A percentile compares a stretch with the other conserved stretches of the same genome.
Evolutionary conservation across 37 sponge, comb jelly and placozoan species (phyloP).

Genomic region (Axinella damicornis): DNA sequence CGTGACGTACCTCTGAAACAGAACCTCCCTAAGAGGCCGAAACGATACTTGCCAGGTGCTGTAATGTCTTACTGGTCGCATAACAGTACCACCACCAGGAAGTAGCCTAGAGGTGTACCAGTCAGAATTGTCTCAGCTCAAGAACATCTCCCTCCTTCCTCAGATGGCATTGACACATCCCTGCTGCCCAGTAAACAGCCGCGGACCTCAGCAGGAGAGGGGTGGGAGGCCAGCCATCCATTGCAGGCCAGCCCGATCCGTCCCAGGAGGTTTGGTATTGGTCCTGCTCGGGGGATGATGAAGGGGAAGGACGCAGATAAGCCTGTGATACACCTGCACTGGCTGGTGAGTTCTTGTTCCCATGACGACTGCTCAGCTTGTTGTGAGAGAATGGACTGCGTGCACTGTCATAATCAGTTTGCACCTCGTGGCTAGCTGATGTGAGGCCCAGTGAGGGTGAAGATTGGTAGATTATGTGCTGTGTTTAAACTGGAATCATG

Average conservation of each 20-base stretch:
- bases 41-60: background rate
- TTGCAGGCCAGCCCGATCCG: conserved; percentile 48
- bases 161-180: background rate
- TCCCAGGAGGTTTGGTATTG: conserved; percentile 14
- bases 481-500: too few species aligned
- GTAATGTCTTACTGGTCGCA: background rate
- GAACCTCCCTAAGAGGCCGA: conserved; percentile 5
- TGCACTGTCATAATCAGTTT: too few species aligned
- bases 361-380: too few species aligned
- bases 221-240: background rate
- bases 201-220: background rate
- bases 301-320: conserved; percentile 12
- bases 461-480: too few species aligned
- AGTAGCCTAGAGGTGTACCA: too few species aligned
- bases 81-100: background rate
- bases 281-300: background rate
- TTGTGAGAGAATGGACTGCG: too few species aligned
- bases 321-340: conserved; percentile 55
- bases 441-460: too few species aligned
- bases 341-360: conserved; percentile 79
- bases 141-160: background rate
- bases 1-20: conserved; percentile 26
- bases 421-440: too few species aligned
- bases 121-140: too few species aligned
- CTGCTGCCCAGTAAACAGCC: background rate